Evolutionary conservation across 2,113 vertebrate species (phyloP).

Genomic region (Colinus virginianus): DNA sequence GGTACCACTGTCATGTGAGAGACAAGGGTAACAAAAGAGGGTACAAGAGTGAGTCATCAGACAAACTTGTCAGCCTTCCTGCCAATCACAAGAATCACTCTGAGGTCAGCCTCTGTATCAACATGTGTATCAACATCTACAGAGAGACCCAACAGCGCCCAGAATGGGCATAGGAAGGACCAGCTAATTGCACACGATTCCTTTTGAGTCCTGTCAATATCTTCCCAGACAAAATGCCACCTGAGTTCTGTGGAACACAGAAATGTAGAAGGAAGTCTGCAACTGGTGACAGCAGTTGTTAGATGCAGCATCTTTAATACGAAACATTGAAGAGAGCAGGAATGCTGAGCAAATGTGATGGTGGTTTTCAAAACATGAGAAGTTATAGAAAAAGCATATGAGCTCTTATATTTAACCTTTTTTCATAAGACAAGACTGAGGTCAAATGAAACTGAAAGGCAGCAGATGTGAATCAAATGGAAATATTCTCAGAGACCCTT

Average conservation of each 20-base stretch:
- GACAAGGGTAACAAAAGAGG: not conserved
- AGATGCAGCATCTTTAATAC: not conserved
- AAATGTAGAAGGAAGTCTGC: not conserved
- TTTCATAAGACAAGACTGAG: not conserved
- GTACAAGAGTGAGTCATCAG: not conserved
- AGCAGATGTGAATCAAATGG: slow-evolving; percentile 3
- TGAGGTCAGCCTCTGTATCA: slow-evolving; percentile 27
- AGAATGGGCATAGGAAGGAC: not conserved
- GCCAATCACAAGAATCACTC: not conserved
- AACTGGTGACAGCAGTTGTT: not conserved
- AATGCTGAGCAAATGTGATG: not conserved
- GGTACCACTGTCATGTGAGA: not conserved
- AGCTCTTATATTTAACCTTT: not conserved
- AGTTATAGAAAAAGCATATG: not conserved
- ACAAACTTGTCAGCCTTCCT: slow-evolving; percentile 5
- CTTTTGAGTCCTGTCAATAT: not conserved
- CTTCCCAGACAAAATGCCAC: not conserved
- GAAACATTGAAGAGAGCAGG: not conserved
- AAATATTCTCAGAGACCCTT: not conserved
- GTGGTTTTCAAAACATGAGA: slow-evolving; percentile 3
- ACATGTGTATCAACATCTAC: slow-evolving; percentile 24
- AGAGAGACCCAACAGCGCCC: not conserved
- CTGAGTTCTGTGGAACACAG: not conserved
- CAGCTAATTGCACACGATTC: not conserved
- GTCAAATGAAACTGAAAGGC: not conserved